These are phyloP conservation scores for Aphelenchoides bicaudatus DNA, from an alignment of 2,888 invertebrate species.

Conservation along the genomic window DNA sequence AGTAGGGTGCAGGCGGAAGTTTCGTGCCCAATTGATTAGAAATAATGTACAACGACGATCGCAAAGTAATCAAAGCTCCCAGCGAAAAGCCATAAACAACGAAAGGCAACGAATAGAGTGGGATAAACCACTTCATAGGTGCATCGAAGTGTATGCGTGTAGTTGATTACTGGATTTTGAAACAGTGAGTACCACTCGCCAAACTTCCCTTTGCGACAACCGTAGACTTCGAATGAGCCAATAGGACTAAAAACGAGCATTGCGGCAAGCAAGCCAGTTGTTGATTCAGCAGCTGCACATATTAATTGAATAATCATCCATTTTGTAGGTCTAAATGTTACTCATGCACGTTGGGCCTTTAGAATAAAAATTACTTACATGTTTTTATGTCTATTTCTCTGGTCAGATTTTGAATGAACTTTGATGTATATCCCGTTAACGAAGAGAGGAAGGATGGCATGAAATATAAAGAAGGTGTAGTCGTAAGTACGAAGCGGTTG, in stretches of 20 bases:
- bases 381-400: not conserved
- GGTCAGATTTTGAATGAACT: conserved; percentile 21
- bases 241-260: conserved; percentile 66
- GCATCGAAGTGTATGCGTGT: conserved; percentile 81
- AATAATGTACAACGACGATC: conserved; percentile 39
- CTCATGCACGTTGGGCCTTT: not conserved
- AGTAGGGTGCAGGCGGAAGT: conserved; percentile 37
- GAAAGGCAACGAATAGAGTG: conserved; percentile 43
- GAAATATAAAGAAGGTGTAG: conserved; percentile 72
- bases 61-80: conserved; percentile 38
- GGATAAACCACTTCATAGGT: conserved; percentile 97
- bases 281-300: conserved; percentile 70
- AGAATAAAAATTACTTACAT: conserved; percentile 10
- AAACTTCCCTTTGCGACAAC: conserved; percentile 64
- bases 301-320: conserved; percentile 77
- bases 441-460: conserved; percentile 81
- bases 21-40: conserved; percentile 14
- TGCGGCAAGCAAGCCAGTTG: conserved; percentile 74
- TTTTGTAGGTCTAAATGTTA: conserved; percentile 1
- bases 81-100: conserved; percentile 38
- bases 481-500: conserved; percentile 43
- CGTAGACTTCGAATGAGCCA: conserved; percentile 74
- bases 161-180: conserved; percentile 88
- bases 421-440: conserved; percentile 91
- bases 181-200: conserved; percentile 95